These are phyloP conservation scores for Syrista parreyssii DNA, from an alignment of 2,888 invertebrate species.

Conservation along the genomic window DNA sequence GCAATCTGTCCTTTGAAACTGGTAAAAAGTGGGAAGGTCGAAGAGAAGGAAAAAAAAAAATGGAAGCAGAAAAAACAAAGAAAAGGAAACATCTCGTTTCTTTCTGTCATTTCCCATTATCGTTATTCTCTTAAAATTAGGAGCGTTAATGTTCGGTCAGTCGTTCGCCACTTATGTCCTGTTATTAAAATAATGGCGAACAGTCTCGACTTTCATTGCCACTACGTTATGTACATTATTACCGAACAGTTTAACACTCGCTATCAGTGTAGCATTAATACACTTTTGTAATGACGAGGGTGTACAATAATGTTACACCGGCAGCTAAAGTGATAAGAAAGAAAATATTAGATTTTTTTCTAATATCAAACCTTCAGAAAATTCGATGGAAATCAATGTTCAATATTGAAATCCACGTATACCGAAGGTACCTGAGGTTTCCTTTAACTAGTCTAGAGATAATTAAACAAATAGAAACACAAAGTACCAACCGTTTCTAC, in stretches of 20 bases:
- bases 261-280: no score
- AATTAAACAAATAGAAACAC: neutral
- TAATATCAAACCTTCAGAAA: no score
- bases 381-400: no score
- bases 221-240: no score
- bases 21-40: neutral
- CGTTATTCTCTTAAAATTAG: neutral
- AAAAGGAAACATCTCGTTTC: neutral
- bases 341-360: no score
- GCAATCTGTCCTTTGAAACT: neutral
- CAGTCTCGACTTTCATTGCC: neutral
- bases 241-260: no score
- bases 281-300: no score
- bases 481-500: constrained; percentile 75
- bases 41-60: neutral
- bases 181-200: neutral
- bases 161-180: neutral
- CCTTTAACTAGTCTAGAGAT: neutral
- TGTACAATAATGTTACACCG: no score
- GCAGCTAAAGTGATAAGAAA: no score
- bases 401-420: no score
- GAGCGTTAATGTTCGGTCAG: neutral
- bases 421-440: neutral
- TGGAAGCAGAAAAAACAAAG: neutral
- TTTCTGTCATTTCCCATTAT: neutral